Percentiles rank a stretch among this genome's conserved stretches.
phyloP scores from a whole-genome alignment of 2,888 invertebrate genomes.

The Bruchidius siliquastri region DNA sequence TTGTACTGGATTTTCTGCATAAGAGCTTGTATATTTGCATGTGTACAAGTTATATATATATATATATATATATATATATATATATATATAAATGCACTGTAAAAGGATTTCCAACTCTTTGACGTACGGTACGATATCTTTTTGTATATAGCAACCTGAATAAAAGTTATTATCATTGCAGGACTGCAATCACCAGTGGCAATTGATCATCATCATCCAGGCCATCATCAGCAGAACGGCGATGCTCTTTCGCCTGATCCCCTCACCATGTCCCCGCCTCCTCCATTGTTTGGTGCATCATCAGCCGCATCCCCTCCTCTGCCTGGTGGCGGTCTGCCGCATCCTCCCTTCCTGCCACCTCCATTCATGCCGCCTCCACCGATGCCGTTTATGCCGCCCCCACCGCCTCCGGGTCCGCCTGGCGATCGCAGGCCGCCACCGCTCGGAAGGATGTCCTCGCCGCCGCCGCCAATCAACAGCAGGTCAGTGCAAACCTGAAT shows the following conservation, averaged over 20 bases:
- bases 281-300: slow-evolving; percentile 40
- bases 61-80: no score
- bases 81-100: no score
- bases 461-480: slow-evolving; percentile 42
- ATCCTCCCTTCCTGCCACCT: slow-evolving; percentile 60
- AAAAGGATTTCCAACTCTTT: no score
- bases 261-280: slow-evolving; percentile 48
- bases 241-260: slow-evolving; percentile 48
- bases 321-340: slow-evolving; percentile 39
- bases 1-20: no score
- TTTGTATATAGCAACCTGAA: no score
- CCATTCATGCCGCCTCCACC: slow-evolving; percentile 62
- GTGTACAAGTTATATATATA: no score
- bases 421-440: slow-evolving; percentile 55
- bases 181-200: slow-evolving; percentile 51
- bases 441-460: slow-evolving; percentile 54
- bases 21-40: no score
- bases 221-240: slow-evolving; percentile 42
- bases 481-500: slow-evolving; percentile 47
- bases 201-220: slow-evolving; percentile 33
- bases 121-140: no score
- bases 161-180: no score
- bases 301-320: slow-evolving; percentile 44
- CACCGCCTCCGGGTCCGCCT: slow-evolving; percentile 44
- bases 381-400: slow-evolving; percentile 42